Percentiles rank a stretch among this genome's conserved stretches.
phyloP scores from a whole-genome alignment of 1,140 invertebrate species.

The Aphidius gifuensis region DNA sequence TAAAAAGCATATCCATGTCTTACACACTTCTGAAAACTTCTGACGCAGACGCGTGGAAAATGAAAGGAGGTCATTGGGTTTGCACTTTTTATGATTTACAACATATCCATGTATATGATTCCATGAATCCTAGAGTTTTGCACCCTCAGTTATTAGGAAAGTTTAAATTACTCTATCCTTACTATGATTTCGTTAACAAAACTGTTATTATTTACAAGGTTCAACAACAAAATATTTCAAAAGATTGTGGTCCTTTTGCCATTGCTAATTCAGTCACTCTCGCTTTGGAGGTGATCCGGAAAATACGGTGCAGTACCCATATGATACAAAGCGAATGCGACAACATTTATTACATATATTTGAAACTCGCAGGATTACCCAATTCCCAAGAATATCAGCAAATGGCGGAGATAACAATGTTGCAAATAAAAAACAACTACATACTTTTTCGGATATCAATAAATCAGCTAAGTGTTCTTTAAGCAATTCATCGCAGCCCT shows the following conservation, averaged over 20 bases:
- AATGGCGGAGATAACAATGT: no score
- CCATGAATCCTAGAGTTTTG: not conserved
- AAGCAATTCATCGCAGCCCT: no score
- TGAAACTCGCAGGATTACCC: not conserved
- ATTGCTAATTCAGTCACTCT: conserved; percentile 15
- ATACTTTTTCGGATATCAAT: no score
- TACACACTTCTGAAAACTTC: not conserved
- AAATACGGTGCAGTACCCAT: not conserved
- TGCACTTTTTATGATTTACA: conserved; percentile 14
- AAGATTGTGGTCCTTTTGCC: conserved; percentile 15
- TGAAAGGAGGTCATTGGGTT: conserved; percentile 10
- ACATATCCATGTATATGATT: conserved; percentile 16
- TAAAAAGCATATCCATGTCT: conserved; percentile 1
- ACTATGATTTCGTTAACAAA: conserved; percentile 2
- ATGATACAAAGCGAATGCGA: conserved; percentile 1
- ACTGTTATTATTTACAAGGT: conserved; percentile 8
- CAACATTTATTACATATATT: conserved; percentile 3
- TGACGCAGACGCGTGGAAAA: not conserved
- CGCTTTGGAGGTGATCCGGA: conserved; percentile 1
- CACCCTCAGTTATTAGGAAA: conserved; percentile 4
- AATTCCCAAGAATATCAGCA: no score
- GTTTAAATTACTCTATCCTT: conserved; percentile 14
- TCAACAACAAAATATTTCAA: conserved; percentile 14
- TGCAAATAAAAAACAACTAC: not conserved
- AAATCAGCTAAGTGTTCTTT: no score